A percentile compares a stretch with the other conserved stretches of the same genome.
These are phyloP conservation scores for Amphiduros pacificus DNA, from an alignment of 2,888 invertebrate species.

Conservation along the genomic window DNA sequence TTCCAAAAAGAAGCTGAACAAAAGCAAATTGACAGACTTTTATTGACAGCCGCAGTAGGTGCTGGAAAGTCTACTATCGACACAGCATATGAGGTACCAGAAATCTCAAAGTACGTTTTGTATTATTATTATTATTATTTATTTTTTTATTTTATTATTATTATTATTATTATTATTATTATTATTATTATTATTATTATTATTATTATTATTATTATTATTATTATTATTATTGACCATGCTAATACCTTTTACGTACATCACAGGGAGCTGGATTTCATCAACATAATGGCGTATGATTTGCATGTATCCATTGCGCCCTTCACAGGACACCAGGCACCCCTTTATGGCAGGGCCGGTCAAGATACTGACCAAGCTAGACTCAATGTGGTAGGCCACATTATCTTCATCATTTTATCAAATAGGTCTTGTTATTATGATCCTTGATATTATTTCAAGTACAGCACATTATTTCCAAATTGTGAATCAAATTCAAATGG, in stretches of 20 bases:
- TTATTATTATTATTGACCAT: too few species aligned
- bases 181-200: too few species aligned
- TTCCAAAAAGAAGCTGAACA: slow-evolving; percentile 41
- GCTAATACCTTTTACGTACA: too few species aligned
- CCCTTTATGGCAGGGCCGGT: too few species aligned
- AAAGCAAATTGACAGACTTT: slow-evolving; percentile 36
- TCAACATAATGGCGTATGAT: slow-evolving; percentile 21
- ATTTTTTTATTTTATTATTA: too few species aligned
- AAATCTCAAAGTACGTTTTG: slow-evolving; percentile 38
- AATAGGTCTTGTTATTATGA: too few species aligned
- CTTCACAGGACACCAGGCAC: slow-evolving; percentile 13
- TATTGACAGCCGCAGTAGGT: slow-evolving; percentile 53
- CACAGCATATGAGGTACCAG: slow-evolving; percentile 46
- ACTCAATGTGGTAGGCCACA: too few species aligned
- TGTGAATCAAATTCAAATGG: not conserved
- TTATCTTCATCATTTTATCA: not conserved
- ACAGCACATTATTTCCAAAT: not conserved
- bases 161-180: too few species aligned
- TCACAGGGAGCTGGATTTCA: slow-evolving; percentile 18
- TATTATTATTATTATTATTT: too few species aligned
- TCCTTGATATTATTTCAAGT: too few species aligned
- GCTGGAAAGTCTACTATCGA: slow-evolving; percentile 50
- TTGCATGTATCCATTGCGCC: slow-evolving; percentile 9
- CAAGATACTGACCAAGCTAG: too few species aligned
- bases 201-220: not conserved